Evolutionary conservation across 1,140 invertebrate genomes (phyloP), one percentile per base, ranked within the genome.

Genomic region (Batillaria attramentaria): DNA sequence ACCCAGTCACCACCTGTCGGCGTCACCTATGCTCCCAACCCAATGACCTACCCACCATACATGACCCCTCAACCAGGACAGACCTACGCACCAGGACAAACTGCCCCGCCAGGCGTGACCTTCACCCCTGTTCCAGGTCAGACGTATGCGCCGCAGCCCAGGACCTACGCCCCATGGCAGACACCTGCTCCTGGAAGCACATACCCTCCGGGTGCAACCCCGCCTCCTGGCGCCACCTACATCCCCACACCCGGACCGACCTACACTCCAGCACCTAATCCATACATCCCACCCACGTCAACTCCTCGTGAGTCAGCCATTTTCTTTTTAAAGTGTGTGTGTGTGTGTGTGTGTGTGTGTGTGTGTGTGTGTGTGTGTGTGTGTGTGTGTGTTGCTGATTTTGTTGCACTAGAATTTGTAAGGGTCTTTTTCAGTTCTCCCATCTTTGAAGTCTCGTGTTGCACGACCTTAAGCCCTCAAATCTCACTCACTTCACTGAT

Each of bases 271-370:
- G 70, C 78, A 35, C 60, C 66, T 20, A 4, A 50, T 13, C 42
- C 78, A n/a, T n/a, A n/a, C n/a, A n/a, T 3, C 83, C 80, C 13
- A 81, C 86, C 31, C 50, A 66, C 35, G 39, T 72, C 20, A 16
- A 42, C 70, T 28, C 70, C 16, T n/a, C 70, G 39, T 42, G 37
- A 42, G 28, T 33, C 20, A 13, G 31, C 13, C 69, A 20, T 28
- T 35, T 37, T 33, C 69, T 16, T 10, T 13, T 24, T 50, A 24
- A 8, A 24, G 10, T 10, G 10, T 10, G 24, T 50, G 46, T 13
- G 24, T 24, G 46, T 10, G 10, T 24, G 24, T 50, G 24, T 50
- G 24, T 10, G 24, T 50, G 24, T 24, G 24, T 24, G 10, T 10
- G n/a, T 24, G 16, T 43, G 16, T 50, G 41, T 24, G 13, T 35